Percentiles rank a stretch among this genome's conserved stretches.
Evolutionary conservation across 2,113 vertebrate species (phyloP).

Genomic region (Toxostoma redivivum): DNA sequence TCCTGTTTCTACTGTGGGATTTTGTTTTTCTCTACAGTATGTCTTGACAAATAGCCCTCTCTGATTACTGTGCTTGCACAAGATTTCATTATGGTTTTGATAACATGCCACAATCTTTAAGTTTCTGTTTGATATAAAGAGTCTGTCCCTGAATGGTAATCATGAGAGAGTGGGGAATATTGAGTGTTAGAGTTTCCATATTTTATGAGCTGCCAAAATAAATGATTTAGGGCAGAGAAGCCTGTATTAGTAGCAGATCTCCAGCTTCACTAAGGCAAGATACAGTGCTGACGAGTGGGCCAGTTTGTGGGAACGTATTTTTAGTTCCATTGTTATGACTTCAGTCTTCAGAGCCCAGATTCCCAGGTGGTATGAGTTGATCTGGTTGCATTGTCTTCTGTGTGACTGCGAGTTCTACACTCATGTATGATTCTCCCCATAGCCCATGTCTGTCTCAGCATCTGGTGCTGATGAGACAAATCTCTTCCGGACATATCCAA

Average conservation of each 20-base stretch:
- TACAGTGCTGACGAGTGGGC: slow-evolving; percentile 23
- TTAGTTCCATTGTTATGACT: slow-evolving; percentile 10
- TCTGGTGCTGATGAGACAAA: background rate
- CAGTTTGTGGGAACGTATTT: slow-evolving; percentile 49
- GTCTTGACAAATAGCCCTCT: slow-evolving; percentile 69
- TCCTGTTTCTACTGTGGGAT: slow-evolving; percentile 64
- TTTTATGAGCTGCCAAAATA: slow-evolving; percentile 68
- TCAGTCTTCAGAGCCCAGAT: slow-evolving; percentile 1
- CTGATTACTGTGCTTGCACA: slow-evolving; percentile 60
- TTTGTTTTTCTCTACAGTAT: slow-evolving; percentile 59
- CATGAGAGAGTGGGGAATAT: slow-evolving; percentile 51
- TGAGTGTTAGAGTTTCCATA: slow-evolving; percentile 64
- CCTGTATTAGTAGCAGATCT: slow-evolving; percentile 61
- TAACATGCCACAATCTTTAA: slow-evolving; percentile 67
- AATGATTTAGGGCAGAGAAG: slow-evolving; percentile 56
- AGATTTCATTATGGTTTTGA: slow-evolving; percentile 70
- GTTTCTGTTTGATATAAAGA: slow-evolving; percentile 62
- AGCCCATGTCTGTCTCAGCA: background rate
- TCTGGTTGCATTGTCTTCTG: background rate
- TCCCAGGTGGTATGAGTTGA: slow-evolving; percentile 24
- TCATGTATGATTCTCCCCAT: background rate
- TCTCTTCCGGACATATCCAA: background rate
- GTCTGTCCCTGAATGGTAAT: slow-evolving; percentile 62
- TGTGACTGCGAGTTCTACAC: background rate
- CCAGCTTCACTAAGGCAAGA: slow-evolving; percentile 42